Evolutionary conservation across 2,888 invertebrate species (phyloP).

Genomic region (Pandemis corylana): DNA sequence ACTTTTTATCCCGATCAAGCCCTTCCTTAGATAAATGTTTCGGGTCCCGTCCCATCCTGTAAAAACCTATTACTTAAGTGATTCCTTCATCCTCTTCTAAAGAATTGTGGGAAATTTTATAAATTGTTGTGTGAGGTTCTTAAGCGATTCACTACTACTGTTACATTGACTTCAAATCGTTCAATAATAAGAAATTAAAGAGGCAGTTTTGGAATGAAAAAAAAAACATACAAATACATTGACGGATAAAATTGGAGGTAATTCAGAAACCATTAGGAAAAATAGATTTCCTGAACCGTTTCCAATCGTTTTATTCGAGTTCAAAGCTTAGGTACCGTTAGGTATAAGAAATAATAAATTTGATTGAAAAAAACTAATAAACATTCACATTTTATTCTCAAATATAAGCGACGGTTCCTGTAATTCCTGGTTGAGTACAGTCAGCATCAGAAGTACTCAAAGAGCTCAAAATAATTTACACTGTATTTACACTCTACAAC

Average conservation of each 20-base stretch:
- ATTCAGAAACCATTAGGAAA: slow-evolving; percentile 1
- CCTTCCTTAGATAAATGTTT: slow-evolving; percentile 30
- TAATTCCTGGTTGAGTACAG: no score
- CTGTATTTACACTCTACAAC: no score
- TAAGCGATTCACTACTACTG: no score
- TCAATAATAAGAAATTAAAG: neutral
- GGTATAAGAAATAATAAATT: neutral
- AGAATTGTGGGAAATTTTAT: neutral
- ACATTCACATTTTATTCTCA: no score
- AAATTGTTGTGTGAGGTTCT: neutral
- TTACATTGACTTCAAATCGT: neutral
- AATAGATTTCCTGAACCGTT: neutral
- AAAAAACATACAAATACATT: neutral
- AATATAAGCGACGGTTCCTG: no score
- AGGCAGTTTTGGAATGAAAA: neutral
- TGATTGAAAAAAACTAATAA: neutral
- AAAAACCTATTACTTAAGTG: slow-evolving; percentile 33
- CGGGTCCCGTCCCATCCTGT: slow-evolving; percentile 26
- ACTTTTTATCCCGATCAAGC: slow-evolving; percentile 26
- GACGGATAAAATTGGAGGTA: neutral
- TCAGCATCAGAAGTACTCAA: no score
- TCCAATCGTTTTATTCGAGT: neutral
- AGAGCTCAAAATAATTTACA: no score
- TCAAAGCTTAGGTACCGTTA: neutral
- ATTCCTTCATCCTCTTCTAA: slow-evolving; percentile 4